Evolutionary conservation across 2,113 vertebrate species (phyloP).

Genomic region (Sceloporus undulatus): DNA sequence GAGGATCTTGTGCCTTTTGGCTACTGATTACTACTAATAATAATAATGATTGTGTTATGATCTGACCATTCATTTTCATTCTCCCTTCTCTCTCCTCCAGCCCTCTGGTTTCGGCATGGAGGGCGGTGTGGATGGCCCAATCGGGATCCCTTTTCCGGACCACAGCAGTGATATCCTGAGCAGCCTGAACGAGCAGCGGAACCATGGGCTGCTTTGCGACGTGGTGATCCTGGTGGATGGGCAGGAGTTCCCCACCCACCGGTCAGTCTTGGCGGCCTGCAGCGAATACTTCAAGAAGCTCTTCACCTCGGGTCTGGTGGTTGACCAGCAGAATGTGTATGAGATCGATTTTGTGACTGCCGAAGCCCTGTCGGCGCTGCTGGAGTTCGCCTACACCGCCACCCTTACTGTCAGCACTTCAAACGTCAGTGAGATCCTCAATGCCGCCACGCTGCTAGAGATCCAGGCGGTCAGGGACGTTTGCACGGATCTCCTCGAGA

Average conservation of each 20-base stretch:
- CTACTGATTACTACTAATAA: too few species aligned
- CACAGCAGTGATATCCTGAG: conserved; percentile 97
- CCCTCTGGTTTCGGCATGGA: conserved; percentile 81
- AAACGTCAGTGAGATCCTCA: conserved; percentile 93
- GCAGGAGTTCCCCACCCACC: conserved; percentile 96
- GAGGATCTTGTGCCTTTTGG: too few species aligned
- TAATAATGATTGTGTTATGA: too few species aligned
- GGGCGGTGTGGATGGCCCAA: conserved; percentile 92
- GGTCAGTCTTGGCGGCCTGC: conserved; percentile 96
- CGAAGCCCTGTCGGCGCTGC: conserved; percentile 91
- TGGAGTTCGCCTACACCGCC: conserved; percentile 98
- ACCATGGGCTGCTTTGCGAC: conserved; percentile 93
- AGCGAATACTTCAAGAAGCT: conserved; percentile 99
- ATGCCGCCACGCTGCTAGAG: conserved; percentile 93
- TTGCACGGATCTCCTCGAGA: conserved; percentile 96
- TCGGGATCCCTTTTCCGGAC: conserved; percentile 98
- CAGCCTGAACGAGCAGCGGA: conserved; percentile 93
- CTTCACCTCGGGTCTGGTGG: conserved; percentile 94
- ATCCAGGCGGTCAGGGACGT: conserved; percentile 94
- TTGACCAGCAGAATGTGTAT: conserved; percentile 95
- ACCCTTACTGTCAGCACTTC: conserved; percentile 95
- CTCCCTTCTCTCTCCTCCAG: conserved; percentile 45
- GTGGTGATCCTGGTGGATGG: conserved; percentile 95
- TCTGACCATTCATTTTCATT: accelerated
- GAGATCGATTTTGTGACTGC: conserved; percentile 95